phyloP scores from a whole-genome alignment of 2,888 invertebrate species.

The Zygaena filipendulae region DNA sequence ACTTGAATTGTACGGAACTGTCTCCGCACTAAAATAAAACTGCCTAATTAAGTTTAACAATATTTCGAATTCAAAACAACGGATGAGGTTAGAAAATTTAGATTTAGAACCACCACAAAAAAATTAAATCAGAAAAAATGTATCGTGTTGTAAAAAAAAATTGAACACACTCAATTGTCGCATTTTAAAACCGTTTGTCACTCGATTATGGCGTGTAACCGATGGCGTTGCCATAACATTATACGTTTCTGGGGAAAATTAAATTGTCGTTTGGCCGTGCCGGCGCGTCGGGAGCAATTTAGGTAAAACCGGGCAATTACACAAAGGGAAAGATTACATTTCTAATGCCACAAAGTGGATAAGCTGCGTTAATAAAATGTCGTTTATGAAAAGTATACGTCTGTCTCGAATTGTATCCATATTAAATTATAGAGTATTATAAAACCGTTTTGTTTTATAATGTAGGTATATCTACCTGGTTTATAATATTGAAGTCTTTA shows the following conservation, averaged over 20 bases:
- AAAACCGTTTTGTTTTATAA: constrained; percentile 24
- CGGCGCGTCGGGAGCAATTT: constrained; percentile 49
- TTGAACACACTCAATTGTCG: constrained; percentile 32
- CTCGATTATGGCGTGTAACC: constrained; percentile 54
- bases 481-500: too few species aligned
- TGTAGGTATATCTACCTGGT: too few species aligned
- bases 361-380: constrained; percentile 61
- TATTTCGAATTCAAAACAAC: too few species aligned
- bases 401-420: constrained; percentile 27
- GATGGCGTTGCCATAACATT: constrained; percentile 50
- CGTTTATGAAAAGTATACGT: constrained; percentile 62
- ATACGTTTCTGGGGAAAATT: constrained; percentile 48
- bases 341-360: constrained; percentile 60
- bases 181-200: constrained; percentile 59
- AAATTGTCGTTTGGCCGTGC: constrained; percentile 47
- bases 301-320: constrained; percentile 37
- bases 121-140: too few species aligned
- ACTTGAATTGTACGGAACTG: too few species aligned
- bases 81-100: too few species aligned
- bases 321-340: constrained; percentile 34
- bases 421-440: constrained; percentile 37
- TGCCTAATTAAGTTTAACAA: too few species aligned
- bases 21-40: too few species aligned
- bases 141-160: too few species aligned
- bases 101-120: too few species aligned